Evolutionary conservation across 37 sponge, comb jelly and placozoan genomes (phyloP), one percentile per base, ranked within the genome.

Genomic region (Chondrosia reniformis): DNA sequence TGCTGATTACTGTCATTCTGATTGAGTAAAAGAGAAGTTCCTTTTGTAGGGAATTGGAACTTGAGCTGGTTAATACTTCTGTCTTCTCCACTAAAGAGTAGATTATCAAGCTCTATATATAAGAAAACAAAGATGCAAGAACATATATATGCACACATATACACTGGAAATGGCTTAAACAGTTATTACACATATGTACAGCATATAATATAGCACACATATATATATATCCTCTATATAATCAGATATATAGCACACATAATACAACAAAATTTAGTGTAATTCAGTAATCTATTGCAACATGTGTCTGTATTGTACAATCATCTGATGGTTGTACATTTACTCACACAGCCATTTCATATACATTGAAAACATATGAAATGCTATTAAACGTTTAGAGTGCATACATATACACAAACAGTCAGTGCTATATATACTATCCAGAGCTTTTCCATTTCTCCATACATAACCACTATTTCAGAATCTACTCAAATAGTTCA

Each of bases 11-110:
- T 0, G 91, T 65, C 24, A 86, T 37, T 15, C 91, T 63, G 33
- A 91, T 84, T 9, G 84, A 78, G 86, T 86, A 91, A 49, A 91
- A 91, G 17, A 91, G 38, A 17, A 56, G 45, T 6, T 71, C 71
- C 19, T 65, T 63, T 1, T 75, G 38, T 5, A 8, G 6, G 8
- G 10, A 36, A n/a, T n/a, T n/a, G n/a, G n/a, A n/a, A n/a, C n/a
- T n/a, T n/a, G n/a, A 39, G 49, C 31, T 41, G 5, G 12, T n/a
- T 2, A n/a, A 19, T 17, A 43, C 72, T 3, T 69, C 43, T 12
- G 4, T 69, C 0, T 69, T 25, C 2, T 41, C 36, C 7, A 25
- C 41, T 3, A 39, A 17, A 1, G 72, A 24, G 24, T 69, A 69
- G 0, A 69, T 13, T 34, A 69, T 32, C 36, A 64, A 33, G 34